phyloP scores from a whole-genome alignment of 1,140 invertebrate species.

The Neodiprion fabricii region DNA sequence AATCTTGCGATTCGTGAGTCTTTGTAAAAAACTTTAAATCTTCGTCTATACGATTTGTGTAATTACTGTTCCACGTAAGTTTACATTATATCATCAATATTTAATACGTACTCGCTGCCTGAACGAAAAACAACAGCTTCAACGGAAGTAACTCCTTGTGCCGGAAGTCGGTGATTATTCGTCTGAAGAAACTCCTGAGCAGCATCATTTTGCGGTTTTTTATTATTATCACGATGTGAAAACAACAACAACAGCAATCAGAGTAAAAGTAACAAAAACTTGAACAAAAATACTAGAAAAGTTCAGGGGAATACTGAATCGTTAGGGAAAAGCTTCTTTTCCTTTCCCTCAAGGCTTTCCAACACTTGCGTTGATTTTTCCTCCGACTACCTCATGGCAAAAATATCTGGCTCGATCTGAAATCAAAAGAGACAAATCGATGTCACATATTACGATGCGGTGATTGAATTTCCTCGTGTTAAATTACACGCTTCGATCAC shows the following conservation, averaged over 20 bases:
- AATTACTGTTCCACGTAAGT: too few relatives aligned
- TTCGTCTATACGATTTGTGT: too few relatives aligned
- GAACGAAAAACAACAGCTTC: slow-evolving; percentile 79
- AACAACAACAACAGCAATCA: not conserved
- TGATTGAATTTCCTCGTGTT: too few relatives aligned
- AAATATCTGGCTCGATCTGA: not conserved
- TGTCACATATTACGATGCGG: too few relatives aligned
- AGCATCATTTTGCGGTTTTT: slow-evolving; percentile 61
- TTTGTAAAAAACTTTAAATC: too few relatives aligned
- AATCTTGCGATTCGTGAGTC: too few relatives aligned
- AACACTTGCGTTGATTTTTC: too few relatives aligned
- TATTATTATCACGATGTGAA: not conserved
- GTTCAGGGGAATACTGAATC: not conserved
- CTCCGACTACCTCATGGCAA: not conserved
- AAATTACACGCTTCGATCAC: too few relatives aligned
- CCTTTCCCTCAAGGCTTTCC: not conserved
- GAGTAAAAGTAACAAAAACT: not conserved
- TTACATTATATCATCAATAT: too few relatives aligned
- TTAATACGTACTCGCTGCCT: slow-evolving; percentile 74
- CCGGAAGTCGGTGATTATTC: slow-evolving; percentile 73
- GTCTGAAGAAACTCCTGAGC: slow-evolving; percentile 66
- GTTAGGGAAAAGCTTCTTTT: not conserved
- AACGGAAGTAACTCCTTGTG: slow-evolving; percentile 75
- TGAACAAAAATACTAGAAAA: not conserved
- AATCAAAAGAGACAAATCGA: too few relatives aligned